Evolutionary conservation across 2,113 vertebrate genomes (phyloP).

Genomic region (Chaenocephalus aceratus): DNA sequence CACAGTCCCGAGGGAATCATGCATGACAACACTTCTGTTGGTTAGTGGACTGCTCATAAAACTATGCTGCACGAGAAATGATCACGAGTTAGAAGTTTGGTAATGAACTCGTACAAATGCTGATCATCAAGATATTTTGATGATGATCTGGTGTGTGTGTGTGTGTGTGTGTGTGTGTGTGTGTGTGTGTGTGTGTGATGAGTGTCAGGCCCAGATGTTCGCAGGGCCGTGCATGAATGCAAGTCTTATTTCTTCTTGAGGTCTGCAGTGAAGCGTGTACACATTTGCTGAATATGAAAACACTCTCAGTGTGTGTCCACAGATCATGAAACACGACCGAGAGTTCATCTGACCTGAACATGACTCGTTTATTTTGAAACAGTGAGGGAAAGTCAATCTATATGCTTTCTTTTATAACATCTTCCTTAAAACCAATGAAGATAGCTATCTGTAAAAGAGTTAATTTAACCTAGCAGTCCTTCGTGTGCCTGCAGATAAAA

Average conservation of each 20-base stretch:
- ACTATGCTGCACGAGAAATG: not conserved
- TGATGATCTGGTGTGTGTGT: no score
- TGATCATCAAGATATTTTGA: no score
- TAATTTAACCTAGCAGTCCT: not conserved
- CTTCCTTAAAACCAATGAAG: not conserved
- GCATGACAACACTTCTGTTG: not conserved
- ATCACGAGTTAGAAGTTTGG: not conserved
- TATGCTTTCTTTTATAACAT: not conserved
- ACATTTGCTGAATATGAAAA: constrained; percentile 3
- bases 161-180: not conserved
- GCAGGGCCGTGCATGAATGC: constrained; percentile 33
- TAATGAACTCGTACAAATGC: no score
- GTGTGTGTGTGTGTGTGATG: not conserved
- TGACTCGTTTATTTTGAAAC: constrained; percentile 15
- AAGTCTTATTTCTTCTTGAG: constrained; percentile 38
- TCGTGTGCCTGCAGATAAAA: not conserved
- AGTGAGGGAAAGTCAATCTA: not conserved
- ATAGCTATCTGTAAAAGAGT: not conserved
- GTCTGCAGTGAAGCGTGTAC: constrained; percentile 34
- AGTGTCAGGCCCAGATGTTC: constrained; percentile 46
- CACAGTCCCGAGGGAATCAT: not conserved
- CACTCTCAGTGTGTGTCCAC: not conserved
- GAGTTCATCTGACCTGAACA: not conserved
- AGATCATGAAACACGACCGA: constrained; percentile 26
- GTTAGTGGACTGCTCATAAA: not conserved